Evolutionary conservation across 1,140 invertebrate genomes (phyloP).

Genomic region (Calliopsis andreniformis): DNA sequence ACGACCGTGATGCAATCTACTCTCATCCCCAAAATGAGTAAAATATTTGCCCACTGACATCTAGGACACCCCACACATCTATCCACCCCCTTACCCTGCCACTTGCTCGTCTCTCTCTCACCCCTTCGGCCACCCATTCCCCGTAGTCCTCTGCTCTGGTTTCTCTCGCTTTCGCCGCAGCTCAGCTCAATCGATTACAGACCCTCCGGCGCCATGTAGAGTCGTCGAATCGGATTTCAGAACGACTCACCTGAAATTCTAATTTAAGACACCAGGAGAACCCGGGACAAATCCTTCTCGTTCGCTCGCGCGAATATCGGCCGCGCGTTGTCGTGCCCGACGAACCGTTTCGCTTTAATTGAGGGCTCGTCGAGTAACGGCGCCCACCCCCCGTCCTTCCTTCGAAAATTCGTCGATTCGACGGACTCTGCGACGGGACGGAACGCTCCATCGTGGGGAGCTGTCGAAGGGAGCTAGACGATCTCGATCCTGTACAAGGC

Average conservation of each 20-base stretch:
- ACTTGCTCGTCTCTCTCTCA: background rate
- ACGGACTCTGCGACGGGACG: background rate
- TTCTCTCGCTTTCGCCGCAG: background rate
- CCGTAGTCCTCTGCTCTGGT: too few relatives aligned
- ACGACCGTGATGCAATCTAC: too few relatives aligned
- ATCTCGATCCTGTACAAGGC: background rate
- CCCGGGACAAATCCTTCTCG: conserved; percentile 37
- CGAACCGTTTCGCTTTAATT: conserved; percentile 57
- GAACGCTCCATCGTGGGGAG: background rate
- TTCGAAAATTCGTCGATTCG: conserved; percentile 43
- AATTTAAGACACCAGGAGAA: conserved; percentile 52
- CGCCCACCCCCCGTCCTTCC: conserved; percentile 16
- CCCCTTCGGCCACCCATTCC: too few relatives aligned
- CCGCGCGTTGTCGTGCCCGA: conserved; percentile 10
- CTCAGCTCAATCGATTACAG: conserved; percentile 46
- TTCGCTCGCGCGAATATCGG: conserved; percentile 41
- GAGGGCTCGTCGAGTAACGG: conserved; percentile 4
- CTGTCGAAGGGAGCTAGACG: conserved; percentile 6
- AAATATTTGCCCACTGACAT: too few relatives aligned
- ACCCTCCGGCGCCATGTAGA: conserved; percentile 27
- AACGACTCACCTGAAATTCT: conserved; percentile 58
- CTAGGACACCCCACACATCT: background rate
- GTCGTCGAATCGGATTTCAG: conserved; percentile 53
- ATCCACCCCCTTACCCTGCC: background rate
- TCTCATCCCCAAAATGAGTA: too few relatives aligned